Percentiles rank a stretch among this genome's conserved stretches.
These are phyloP conservation scores for Frankliniella intonsa DNA, from an alignment of 2,888 invertebrate species.

Conservation along the genomic window DNA sequence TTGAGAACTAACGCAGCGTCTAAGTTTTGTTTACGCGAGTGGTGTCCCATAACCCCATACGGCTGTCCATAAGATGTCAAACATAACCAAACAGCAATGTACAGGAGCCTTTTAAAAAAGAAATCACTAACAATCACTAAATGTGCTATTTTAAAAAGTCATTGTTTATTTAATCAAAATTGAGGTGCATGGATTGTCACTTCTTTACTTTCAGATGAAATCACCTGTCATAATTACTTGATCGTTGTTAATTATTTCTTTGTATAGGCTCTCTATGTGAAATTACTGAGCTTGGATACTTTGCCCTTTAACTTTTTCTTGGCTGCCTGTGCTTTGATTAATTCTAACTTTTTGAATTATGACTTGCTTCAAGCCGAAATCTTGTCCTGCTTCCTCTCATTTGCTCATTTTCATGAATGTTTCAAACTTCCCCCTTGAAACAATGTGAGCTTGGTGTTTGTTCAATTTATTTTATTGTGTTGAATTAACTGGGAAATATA, in stretches of 20 bases:
- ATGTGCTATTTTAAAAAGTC: too few species aligned
- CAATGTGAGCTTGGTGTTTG: constrained; percentile 40
- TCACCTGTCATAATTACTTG: too few species aligned
- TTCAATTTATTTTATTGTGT: not conserved
- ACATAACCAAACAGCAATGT: not conserved
- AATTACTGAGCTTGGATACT: not conserved
- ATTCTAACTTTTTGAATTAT: constrained; percentile 52
- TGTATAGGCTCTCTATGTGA: too few species aligned
- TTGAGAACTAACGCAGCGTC: not conserved
- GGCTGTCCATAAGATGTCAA: not conserved
- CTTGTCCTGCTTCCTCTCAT: too few species aligned
- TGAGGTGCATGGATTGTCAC: not conserved
- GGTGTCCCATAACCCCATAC: constrained; percentile 5
- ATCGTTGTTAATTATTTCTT: too few species aligned
- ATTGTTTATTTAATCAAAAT: too few species aligned
- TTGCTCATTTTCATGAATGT: constrained; percentile 54
- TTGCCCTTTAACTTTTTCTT: not conserved
- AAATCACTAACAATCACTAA: too few species aligned
- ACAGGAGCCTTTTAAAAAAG: too few species aligned
- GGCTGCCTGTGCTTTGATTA: too few species aligned
- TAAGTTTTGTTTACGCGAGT: not conserved
- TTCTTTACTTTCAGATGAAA: not conserved
- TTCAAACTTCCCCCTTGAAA: too few species aligned
- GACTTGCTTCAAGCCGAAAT: constrained; percentile 67
- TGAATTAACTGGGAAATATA: too few species aligned